Percentiles rank a stretch among this genome's conserved stretches.
These are phyloP conservation scores for Tenodera sinensis DNA, from an alignment of 2,888 invertebrate genomes.

Conservation along the genomic window DNA sequence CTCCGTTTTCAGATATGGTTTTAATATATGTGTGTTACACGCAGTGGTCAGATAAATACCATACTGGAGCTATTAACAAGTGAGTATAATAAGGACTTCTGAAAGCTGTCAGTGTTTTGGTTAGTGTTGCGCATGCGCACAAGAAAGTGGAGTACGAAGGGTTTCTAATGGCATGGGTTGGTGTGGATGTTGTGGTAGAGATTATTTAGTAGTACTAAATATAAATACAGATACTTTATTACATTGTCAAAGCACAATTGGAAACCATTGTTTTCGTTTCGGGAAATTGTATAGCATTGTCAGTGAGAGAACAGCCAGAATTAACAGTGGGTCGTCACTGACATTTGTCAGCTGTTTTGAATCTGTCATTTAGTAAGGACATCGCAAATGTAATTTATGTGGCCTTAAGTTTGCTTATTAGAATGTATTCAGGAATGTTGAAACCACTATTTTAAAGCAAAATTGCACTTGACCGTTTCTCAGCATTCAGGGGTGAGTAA, in stretches of 20 bases:
- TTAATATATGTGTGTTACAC: neutral
- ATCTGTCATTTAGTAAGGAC: neutral
- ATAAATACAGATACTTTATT: neutral
- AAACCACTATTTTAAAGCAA: neutral
- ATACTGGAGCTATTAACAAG: neutral
- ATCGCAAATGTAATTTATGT: neutral
- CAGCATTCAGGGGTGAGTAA: neutral
- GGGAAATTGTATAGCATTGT: neutral
- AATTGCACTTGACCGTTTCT: neutral
- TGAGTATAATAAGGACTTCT: neutral
- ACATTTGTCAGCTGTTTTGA: conserved; percentile 5
- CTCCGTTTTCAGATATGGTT: neutral
- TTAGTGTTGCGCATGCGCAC: neutral
- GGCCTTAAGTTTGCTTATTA: neutral
- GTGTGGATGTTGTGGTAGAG: neutral
- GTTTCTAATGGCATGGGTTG: neutral
- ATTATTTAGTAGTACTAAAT: neutral
- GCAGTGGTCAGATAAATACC: neutral
- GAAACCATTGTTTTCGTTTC: neutral
- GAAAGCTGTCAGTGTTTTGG: neutral
- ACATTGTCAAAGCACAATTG: neutral
- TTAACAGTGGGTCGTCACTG: neutral
- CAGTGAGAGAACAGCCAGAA: neutral
- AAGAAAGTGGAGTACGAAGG: neutral
- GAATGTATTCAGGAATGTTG: neutral